Base-by-base conservation (phyloP, 2,797 vertebrate genomes). In the Alcedo quadribrachys region DNA sequence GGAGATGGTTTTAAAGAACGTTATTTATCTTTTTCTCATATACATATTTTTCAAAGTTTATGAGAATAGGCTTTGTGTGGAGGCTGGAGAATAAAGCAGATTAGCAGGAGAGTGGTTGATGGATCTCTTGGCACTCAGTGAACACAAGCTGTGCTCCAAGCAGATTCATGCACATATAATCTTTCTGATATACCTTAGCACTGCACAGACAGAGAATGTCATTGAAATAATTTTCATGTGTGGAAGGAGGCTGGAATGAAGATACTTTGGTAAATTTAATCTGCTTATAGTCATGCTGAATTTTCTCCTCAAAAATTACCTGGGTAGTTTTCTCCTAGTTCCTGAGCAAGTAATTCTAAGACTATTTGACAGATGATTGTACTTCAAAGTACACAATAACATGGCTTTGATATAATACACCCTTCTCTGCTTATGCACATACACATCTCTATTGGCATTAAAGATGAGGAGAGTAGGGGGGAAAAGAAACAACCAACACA, bases 321-420 rank as follows among this genome's bases (percentile, higher is more conserved):
- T 63, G 37, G 6, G 25, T 25, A 92, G 5, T 58, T 87, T 87
- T 77, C 20, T 79, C 43, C 37, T 42, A 60, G 24, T 79, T 88
- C 87, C 68, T 62, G 40, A 86, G 74, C 53, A 62, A 77, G 12
- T 48, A 81, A 69, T 86, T 91, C 79, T 65, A 46, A 73, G 94
- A 78, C 2, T 1, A 77, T 90, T 85, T 89, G 55, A 69, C 53
- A 78, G 74, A 76, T 74, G 62, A 45, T 81, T 81, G 5, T 33
- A 57, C 15, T 67, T 61, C 14, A 55, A 51, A n/a, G 25, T 70
- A 25, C 30, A 48, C 10, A 25, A 46, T 74, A 69, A 50, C 11
- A 10, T 30, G 53, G 45, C 32, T 93, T 70, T 80, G 43, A 19
- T 42, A 33, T 46, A 51, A 28, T 65, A 53, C 45, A 50, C 17